phyloP scores from a whole-genome alignment of 2,888 invertebrate genomes.

The Calameuta filiformis region DNA sequence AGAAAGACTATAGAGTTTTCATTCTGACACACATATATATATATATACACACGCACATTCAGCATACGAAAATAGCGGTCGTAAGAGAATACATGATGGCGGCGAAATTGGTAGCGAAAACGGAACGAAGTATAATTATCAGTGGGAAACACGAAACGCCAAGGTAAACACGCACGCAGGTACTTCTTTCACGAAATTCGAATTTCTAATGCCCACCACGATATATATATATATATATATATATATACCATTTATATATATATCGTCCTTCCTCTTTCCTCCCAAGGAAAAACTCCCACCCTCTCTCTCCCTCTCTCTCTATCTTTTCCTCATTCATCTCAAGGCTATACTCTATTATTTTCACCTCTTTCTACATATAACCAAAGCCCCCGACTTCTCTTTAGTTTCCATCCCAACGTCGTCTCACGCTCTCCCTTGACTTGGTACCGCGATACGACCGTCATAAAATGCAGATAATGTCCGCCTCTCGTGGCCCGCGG shows the following conservation, averaged over 20 bases:
- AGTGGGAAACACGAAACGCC: not conserved
- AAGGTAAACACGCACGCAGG: not conserved
- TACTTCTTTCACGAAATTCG: not conserved
- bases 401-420: not conserved
- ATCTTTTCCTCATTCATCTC: not conserved
- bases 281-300: not conserved
- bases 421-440: not conserved
- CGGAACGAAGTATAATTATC: not conserved
- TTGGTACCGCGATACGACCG: not conserved
- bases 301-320: not conserved
- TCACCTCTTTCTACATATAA: not conserved
- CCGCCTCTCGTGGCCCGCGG: slow-evolving; percentile 22
- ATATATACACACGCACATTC: not conserved
- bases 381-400: not conserved
- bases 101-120: not conserved
- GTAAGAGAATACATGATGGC: not conserved
- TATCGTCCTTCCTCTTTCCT: not conserved
- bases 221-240: not conserved
- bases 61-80: not conserved
- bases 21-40: not conserved
- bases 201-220: not conserved
- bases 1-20: not conserved
- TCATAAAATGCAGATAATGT: slow-evolving; percentile 65
- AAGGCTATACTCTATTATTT: slow-evolving; percentile 6
- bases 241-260: not conserved